Evolutionary conservation across 2,797 vertebrate genomes (phyloP).

Genomic region (Hemitrygon akajei): DNA sequence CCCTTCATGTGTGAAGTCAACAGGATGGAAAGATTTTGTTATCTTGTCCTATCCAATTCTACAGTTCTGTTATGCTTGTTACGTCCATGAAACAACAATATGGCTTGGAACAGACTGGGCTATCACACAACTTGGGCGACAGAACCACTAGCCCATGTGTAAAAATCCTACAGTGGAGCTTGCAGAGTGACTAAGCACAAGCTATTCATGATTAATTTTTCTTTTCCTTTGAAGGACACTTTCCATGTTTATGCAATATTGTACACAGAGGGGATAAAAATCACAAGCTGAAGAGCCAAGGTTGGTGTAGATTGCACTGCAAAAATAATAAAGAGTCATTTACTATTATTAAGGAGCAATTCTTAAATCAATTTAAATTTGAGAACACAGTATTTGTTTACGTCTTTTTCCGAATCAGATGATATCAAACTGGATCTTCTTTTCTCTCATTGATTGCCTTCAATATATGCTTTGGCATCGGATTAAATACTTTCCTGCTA

Average conservation of each 20-base stretch:
- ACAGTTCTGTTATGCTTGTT: conserved; percentile 34
- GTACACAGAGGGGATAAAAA: conserved; percentile 39
- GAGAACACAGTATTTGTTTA: no score
- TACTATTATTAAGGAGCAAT: no score
- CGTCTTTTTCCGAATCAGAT: no score
- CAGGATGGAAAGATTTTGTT: conserved; percentile 44
- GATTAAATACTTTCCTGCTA: neutral
- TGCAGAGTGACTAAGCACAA: conserved; percentile 33
- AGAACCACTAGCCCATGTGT: conserved; percentile 40
- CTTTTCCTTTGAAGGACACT: conserved; percentile 40
- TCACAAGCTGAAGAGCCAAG: conserved; percentile 41
- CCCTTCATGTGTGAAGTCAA: neutral
- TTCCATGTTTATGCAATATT: conserved; percentile 38
- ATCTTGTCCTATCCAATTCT: conserved; percentile 47
- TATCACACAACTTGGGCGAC: conserved; percentile 30
- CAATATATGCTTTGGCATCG: neutral
- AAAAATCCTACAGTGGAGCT: conserved; percentile 12
- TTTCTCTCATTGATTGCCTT: neutral
- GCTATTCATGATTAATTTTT: conserved; percentile 43
- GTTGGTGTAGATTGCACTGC: conserved; percentile 30
- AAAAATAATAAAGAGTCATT: no score
- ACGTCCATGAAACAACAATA: conserved; percentile 39
- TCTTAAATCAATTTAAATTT: no score
- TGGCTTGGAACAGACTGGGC: conserved; percentile 39
- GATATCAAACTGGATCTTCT: neutral